Evolutionary conservation across 1,140 invertebrate species (phyloP), one percentile per base, ranked within the genome.

Genomic region (Heliothis virescens): DNA sequence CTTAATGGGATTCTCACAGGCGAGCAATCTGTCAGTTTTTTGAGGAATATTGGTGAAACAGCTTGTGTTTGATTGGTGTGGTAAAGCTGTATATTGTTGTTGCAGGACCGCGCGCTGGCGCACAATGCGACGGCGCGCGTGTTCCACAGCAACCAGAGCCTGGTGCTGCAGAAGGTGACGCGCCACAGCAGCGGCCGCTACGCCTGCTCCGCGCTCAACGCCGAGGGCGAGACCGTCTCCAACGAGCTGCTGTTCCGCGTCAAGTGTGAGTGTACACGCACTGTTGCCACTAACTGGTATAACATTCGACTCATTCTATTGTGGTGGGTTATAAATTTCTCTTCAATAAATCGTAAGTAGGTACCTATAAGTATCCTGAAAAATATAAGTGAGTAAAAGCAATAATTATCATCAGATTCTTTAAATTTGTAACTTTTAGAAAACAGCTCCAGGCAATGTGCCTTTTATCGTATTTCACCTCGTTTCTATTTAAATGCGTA

Each of bases 111-210:
- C 62, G 95, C 97, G 79, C 93, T 98, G 65, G 96, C 96, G 81
- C 97, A 98, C 92, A 98, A 98, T 89, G 96, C 97, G 55, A 96
- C 96, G 11, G 96, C 97, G 1, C 96, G 97, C 18, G 97, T 98
- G 74, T 97, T 98, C 82, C 96, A 98, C 83, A 98, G 97, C 84
- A 98, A 97, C 87, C 96, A 97, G 89, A 98, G 97, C 84, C 94
- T 98, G 63, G 98, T 98, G 47, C 95, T 98, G 79, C 98, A 98
- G 94, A 97, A 97, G 92, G 97, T 98, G 73, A 97, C 97, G 9
- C 95, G 97, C 84, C 95, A 96, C 85, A 97, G 97, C 85, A 96
- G 97, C 59, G 98, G 98, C 41, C 96, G 96, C 79, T 98, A 98
- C 92, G 96, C 97, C 57, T 98, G 98, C 93, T 96, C 96, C 65